Evolutionary conservation across 1,140 invertebrate species (phyloP), one percentile per base, ranked within the genome.

Genomic region (Drosophila serrata): DNA sequence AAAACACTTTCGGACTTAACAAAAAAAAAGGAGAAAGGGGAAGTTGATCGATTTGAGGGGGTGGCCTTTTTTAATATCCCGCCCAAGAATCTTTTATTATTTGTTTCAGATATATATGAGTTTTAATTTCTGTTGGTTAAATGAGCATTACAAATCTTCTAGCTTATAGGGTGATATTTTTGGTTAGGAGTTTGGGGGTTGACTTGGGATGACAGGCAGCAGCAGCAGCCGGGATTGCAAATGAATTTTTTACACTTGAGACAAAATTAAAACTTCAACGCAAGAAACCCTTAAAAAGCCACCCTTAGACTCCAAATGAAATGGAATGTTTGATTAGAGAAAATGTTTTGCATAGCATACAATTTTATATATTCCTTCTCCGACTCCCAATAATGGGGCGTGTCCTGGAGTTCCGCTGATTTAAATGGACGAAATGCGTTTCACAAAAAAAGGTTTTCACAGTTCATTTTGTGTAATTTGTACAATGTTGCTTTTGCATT

Each of bases 311-410:
- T 17, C 13, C 82, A 82, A 87, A 82, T 88, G 80, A 88, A 88
- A 90, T 88, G 85, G 81, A 88, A 90, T 88, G 85, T 88, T 88
- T 88, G 85, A 88, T 88, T 88, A 88, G 85, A 88, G n/a, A 88
- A 88, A 88, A 88, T 90, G 85, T 84, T 88, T 88, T 90, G 85
- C 85, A 85, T 90, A 90, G 85, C 85, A 51, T 81, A 72, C 69
- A 88, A 90, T 85, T 81, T 81, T 88, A 88, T 86, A 80, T 82
- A 80, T 82, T 65, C 62, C 61, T 48, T 43, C 51, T 45, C 11
- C n/a, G 6, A 27, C 22, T 17, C 64, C n/a, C 45, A 15, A 15
- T 29, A 51, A 78, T 65, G 81, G 81, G 81, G 85, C 85, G 84
- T 81, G 48, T 60, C 75, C 75, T 15, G 63, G 60, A 60, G 53